Base-by-base conservation (phyloP, 2,113 vertebrate species). In the Aepyceros melampus region DNA sequence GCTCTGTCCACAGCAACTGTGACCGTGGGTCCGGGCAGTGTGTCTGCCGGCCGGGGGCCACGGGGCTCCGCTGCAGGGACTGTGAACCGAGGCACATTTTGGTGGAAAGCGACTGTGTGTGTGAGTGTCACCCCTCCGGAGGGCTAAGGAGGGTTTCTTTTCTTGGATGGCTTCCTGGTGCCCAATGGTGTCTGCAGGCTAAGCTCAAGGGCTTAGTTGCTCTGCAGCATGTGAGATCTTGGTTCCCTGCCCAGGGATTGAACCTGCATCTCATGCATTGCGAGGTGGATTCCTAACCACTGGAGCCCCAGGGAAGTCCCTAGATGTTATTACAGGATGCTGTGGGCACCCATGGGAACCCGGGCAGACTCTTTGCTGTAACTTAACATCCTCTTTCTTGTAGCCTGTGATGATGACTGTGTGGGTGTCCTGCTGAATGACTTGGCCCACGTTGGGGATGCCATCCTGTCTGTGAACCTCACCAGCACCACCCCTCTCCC, bases 381-480 rank as follows among this genome's bases (percentile, higher is more conserved):
- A 81, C 78, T 11, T 56, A 0, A 49, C 27, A 40, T 64, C 94
- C 76, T 64, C 91, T 93, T 88, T 94, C 94, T 6, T 89, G 78
- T 64, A 99, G 99, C 99, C 4, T 99, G 99, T 97, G 98, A 99
- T 90, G 99, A 99, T 43, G 98, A 98, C 25, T 99, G 99, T 97
- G 99, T 98, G 5, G 99, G 99, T 2, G 47, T 99, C 60, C 94
- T 99, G 62, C 98, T 99, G 82, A 98, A 99, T 67, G 99, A 98
- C 97, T 93, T 99, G 98, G 99, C 99, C 14, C 11, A 84, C 12
- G 12, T 99, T 3, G 96, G 95, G 0, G 21, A 93, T 11, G 96
- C 94, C 43, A 58, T 99, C n/a, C 95, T 98, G 49, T 99, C 99
- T 21, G 21, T 99, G 89, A 99, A 99, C 98, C 89, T 99, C 95